Evolutionary conservation across 2,888 invertebrate genomes (phyloP).

Genomic region (Atherix ibis): DNA sequence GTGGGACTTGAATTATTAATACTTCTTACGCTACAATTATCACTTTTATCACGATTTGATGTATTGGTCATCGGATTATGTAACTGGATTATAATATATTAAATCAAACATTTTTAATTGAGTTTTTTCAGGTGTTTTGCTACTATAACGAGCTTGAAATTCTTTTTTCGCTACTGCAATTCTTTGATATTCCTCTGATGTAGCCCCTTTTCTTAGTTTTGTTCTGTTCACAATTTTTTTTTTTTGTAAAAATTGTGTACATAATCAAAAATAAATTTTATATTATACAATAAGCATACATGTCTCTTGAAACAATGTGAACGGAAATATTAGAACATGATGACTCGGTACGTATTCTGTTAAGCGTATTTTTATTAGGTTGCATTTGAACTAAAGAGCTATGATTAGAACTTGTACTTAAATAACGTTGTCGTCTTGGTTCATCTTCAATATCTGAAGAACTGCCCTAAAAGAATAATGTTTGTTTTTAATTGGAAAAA

Average conservation of each 20-base stretch:
- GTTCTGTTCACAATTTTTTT: neutral
- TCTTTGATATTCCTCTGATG: constrained; percentile 37
- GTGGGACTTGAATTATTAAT: constrained; percentile 4
- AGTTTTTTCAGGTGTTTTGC: constrained; percentile 42
- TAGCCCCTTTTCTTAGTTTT: constrained; percentile 3
- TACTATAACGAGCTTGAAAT: constrained; percentile 36
- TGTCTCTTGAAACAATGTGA: constrained; percentile 4
- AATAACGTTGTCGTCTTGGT: constrained; percentile 25
- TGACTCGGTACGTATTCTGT: constrained; percentile 30
- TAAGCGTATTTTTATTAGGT: no score
- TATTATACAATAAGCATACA: neutral
- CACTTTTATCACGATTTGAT: no score
- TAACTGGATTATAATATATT: constrained; percentile 75
- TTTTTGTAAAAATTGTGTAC: neutral
- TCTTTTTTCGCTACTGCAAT: constrained; percentile 38
- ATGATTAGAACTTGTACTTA: constrained; percentile 14
- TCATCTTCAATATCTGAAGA: constrained; percentile 14
- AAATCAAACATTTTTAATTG: constrained; percentile 80
- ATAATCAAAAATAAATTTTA: neutral
- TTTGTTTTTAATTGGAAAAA: neutral
- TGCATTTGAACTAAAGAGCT: no score
- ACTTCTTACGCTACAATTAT: constrained; percentile 19
- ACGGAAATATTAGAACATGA: constrained; percentile 29
- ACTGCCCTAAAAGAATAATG: constrained; percentile 1
- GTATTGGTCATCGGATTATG: constrained; percentile 52